Evolutionary conservation across 1,140 invertebrate genomes (phyloP).

Genomic region (Mercenaria mercenaria): DNA sequence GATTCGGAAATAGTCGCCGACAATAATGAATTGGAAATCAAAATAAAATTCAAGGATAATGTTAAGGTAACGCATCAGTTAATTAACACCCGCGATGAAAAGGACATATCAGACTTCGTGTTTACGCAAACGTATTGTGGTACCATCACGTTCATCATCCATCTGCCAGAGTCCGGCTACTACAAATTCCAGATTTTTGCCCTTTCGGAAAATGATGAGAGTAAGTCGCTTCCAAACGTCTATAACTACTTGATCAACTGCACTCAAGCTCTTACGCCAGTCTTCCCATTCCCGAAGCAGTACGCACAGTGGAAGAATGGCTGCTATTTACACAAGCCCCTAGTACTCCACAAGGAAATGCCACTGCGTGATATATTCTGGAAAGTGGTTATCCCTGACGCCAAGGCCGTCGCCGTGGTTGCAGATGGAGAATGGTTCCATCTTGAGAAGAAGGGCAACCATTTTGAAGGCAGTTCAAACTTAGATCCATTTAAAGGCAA

Average conservation of each 20-base stretch:
- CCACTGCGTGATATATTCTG: slow-evolving; percentile 73
- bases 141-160: slow-evolving; percentile 75
- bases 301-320: slow-evolving; percentile 87
- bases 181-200: slow-evolving; percentile 85
- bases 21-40: slow-evolving; percentile 77
- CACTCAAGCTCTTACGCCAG: slow-evolving; percentile 67
- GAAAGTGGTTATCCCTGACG: slow-evolving; percentile 82
- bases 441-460: slow-evolving; percentile 79
- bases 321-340: slow-evolving; percentile 83
- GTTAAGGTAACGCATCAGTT: slow-evolving; percentile 81
- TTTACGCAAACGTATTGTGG: slow-evolving; percentile 77
- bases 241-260: slow-evolving; percentile 85
- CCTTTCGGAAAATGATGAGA: slow-evolving; percentile 80
- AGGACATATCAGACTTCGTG: slow-evolving; percentile 77
- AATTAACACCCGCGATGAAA: slow-evolving; percentile 69
- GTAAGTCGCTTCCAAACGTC: slow-evolving; percentile 83
- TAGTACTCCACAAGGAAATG: slow-evolving; percentile 76
- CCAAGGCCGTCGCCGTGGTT: slow-evolving; percentile 83
- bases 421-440: slow-evolving; percentile 85
- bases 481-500: slow-evolving; percentile 75
- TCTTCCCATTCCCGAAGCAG: slow-evolving; percentile 85
- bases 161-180: slow-evolving; percentile 80
- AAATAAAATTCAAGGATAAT: slow-evolving; percentile 72
- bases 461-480: slow-evolving; percentile 80
- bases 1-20: slow-evolving; percentile 73